Evolutionary conservation across 1,140 invertebrate species (phyloP).

Genomic region (Drosophila arawakana): DNA sequence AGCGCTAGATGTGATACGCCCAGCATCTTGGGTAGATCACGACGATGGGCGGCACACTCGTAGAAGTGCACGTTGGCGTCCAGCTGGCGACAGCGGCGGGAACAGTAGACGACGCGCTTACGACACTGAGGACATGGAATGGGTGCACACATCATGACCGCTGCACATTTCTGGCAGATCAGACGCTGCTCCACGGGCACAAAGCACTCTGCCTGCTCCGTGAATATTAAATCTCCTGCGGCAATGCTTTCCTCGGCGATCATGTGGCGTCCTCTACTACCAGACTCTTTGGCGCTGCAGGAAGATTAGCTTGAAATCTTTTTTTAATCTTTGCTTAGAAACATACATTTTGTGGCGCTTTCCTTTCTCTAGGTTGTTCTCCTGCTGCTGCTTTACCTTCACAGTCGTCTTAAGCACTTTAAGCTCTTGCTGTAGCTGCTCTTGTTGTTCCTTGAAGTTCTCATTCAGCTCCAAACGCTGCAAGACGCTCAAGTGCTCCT

Average conservation of each 20-base stretch:
- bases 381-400: not conserved
- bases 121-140: slow-evolving; percentile 66
- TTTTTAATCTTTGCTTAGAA: not conserved
- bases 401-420: not conserved
- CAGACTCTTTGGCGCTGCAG: slow-evolving; percentile 25
- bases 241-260: slow-evolving; percentile 40
- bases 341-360: slow-evolving; percentile 53
- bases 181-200: slow-evolving; percentile 53
- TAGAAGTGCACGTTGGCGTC: slow-evolving; percentile 50
- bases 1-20: slow-evolving; percentile 69
- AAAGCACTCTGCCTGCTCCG: slow-evolving; percentile 57
- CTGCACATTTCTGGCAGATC: slow-evolving; percentile 73
- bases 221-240: slow-evolving; percentile 52
- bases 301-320: no score
- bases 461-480: slow-evolving; percentile 47
- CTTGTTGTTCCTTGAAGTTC: slow-evolving; percentile 36
- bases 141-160: slow-evolving; percentile 59
- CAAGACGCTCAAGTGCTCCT: slow-evolving; percentile 38
- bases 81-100: slow-evolving; percentile 48
- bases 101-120: slow-evolving; percentile 71
- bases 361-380: not conserved
- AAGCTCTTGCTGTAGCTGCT: slow-evolving; percentile 43
- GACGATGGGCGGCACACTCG: slow-evolving; percentile 59
- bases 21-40: slow-evolving; percentile 46
- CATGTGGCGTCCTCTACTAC: slow-evolving; percentile 54